Percentiles rank a stretch among this genome's conserved stretches.
Evolutionary conservation across 2,888 invertebrate genomes (phyloP).

Genomic region (Hydrotaea cyrtoneurina): DNA sequence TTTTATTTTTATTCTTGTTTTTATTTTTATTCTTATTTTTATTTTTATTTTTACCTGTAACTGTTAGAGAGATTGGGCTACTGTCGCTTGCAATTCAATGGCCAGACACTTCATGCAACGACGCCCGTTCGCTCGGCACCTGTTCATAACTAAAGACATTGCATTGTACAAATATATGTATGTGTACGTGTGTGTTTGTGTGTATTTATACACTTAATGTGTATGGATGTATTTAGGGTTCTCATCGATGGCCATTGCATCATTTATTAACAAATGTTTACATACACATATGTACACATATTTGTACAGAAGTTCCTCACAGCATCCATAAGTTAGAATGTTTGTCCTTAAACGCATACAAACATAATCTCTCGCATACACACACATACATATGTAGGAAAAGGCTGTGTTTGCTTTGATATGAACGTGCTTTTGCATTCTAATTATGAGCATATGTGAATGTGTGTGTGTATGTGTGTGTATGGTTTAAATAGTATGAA

Average conservation of each 20-base stretch:
- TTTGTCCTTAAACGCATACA: neutral
- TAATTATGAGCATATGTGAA: constrained; percentile 44
- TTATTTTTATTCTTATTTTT: too few species aligned
- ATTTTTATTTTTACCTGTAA: too few species aligned
- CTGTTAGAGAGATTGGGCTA: too few species aligned
- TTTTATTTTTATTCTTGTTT: too few species aligned
- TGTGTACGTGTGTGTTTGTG: neutral
- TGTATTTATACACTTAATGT: neutral
- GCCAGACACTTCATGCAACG: too few species aligned
- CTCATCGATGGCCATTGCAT: neutral
- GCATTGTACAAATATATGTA: too few species aligned
- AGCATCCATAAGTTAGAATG: neutral
- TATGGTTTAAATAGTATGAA: constrained; percentile 41
- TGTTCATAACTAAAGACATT: neutral
- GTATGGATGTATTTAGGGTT: neutral
- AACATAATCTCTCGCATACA: neutral
- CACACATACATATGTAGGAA: constrained; percentile 5
- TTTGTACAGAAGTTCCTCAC: neutral
- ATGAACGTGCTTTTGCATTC: constrained; percentile 62
- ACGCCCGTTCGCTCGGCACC: too few species aligned
- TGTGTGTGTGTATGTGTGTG: neutral
- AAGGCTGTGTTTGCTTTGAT: constrained; percentile 43
- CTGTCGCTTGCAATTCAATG: too few species aligned
- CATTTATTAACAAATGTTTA: constrained; percentile 19
- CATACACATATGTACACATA: neutral